Evolutionary conservation across 2,113 vertebrate genomes (phyloP).

Genomic region (Scopus umbretta): DNA sequence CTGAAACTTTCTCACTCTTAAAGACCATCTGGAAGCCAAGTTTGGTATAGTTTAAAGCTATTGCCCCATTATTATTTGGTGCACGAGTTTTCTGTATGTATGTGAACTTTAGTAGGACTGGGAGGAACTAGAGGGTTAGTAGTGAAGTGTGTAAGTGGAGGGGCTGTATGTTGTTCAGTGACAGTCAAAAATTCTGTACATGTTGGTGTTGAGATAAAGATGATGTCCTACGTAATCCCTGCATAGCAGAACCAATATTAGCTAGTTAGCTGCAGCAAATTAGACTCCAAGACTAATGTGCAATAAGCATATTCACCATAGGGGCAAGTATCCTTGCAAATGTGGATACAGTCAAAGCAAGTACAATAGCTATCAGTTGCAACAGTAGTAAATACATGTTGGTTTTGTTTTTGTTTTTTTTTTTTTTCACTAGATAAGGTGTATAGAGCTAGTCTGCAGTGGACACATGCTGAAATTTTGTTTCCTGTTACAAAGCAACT

Average conservation of each 20-base stretch:
- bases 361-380: background rate
- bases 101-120: background rate
- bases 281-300: background rate
- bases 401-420: too few relatives aligned
- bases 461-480: background rate
- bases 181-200: rapidly evolving
- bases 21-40: background rate
- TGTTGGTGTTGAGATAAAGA: background rate
- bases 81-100: background rate
- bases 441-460: background rate
- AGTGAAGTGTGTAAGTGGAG: background rate
- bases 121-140: background rate
- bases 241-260: background rate
- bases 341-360: background rate
- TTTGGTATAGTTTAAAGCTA: background rate
- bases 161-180: background rate
- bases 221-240: background rate
- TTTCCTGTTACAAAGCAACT: background rate
- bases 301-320: background rate
- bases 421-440: background rate
- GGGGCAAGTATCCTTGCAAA: background rate
- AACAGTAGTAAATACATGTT: background rate
- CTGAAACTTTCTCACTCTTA: background rate
- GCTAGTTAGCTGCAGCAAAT: background rate
- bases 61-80: background rate